Base-by-base conservation (phyloP, 2,113 vertebrate genomes). In the Crotalus viridis region DNA sequence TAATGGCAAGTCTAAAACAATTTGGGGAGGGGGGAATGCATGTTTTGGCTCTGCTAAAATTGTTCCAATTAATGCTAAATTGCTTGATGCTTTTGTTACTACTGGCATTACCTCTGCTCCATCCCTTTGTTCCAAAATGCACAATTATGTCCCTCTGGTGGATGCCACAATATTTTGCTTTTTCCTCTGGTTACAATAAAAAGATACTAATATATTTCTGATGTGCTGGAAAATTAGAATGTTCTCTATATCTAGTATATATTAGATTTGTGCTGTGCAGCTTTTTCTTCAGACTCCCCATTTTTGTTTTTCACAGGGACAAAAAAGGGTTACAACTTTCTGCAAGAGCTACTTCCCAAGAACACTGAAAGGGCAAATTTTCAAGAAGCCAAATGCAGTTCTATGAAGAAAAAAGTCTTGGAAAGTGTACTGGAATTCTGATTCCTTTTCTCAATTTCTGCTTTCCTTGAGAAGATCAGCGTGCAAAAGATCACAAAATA, bases 381-480 rank as follows among this genome's bases (percentile, higher is more conserved):
- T 90, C 3, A 24, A 93, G 74, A 9, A 88, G 28, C 48, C 92
- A 87, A 10, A 39, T 28, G 1, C 89, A 93, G 28, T 48, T 33
- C 74, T 87, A 13, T 12, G 21, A 51, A 64, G 74, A 56, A 61
- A 33, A 93, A 28, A 85, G 69, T 46, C 7, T 86, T 87, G 88
- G 55, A 86, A 90, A 43, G 46, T 51, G 52, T 64, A 19, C 46
- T 39, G 43, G 2, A 43, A 86, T 93, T 86, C 56, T 28, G 13
- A 10, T 1, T 86, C 39, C 21, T 87, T 87, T 22, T n/a, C 21
- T 69, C 61, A 0, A 8, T 8, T 19, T 92, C 19, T 33, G 10
- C 1, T 91, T 2, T 91, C 90, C 81, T 90, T 17, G 91, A 55
- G 94, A 96, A 87, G 0, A 48, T 94, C 51, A 85, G 6, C 90